phyloP scores from a whole-genome alignment of 2,797 vertebrate genomes.

The Hydrolagus colliei region DNA sequence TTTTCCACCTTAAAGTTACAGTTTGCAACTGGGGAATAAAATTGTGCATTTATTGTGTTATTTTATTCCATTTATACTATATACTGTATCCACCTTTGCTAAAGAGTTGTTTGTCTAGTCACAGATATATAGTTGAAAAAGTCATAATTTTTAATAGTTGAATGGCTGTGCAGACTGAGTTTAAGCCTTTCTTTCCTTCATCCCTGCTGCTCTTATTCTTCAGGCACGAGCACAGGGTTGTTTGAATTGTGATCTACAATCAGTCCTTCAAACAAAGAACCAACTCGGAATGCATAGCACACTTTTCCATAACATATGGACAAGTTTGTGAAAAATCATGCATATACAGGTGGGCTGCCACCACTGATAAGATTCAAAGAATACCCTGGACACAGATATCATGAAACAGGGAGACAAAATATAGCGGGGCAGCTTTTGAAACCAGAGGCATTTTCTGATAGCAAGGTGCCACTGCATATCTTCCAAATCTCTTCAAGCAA shows the following conservation, averaged over 20 bases:
- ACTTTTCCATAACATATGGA: background rate
- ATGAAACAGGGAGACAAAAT: background rate
- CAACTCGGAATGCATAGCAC: background rate
- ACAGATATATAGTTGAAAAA: background rate
- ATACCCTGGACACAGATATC: background rate
- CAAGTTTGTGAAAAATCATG: background rate
- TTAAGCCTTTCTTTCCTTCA: too few species aligned
- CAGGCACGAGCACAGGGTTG: background rate
- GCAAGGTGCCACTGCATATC: background rate
- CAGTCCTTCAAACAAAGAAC: background rate
- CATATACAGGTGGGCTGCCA: background rate
- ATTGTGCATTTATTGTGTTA: too few species aligned
- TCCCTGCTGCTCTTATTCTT: background rate
- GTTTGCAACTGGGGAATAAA: too few species aligned
- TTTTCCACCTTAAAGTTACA: too few species aligned
- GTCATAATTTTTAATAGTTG: background rate
- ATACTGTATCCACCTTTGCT: background rate
- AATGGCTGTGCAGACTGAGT: too few species aligned
- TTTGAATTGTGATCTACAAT: background rate
- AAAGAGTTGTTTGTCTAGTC: background rate
- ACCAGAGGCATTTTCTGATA: background rate
- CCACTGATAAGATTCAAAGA: background rate
- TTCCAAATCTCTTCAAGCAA: background rate
- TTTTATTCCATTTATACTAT: too few species aligned
- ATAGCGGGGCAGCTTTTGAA: background rate